phyloP scores from a whole-genome alignment of 2,888 invertebrate species.

The Himalopsyche kuldschensis region DNA sequence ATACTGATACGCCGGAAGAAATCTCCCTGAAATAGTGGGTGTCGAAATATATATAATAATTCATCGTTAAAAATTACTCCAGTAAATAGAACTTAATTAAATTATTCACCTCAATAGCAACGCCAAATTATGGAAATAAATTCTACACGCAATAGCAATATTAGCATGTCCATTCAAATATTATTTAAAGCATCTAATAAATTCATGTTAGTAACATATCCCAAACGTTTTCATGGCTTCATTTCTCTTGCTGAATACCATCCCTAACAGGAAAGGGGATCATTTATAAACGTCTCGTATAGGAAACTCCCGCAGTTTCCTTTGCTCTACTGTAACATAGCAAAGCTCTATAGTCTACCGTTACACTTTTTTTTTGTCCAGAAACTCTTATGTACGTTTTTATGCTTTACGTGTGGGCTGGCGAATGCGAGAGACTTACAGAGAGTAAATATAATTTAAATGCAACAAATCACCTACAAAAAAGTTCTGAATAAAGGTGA shows the following conservation, averaged over 20 bases:
- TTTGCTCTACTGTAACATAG: background rate
- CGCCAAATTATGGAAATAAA: no score
- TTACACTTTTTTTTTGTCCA: background rate
- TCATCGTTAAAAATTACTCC: no score
- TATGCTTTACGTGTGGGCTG: background rate
- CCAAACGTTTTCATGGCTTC: background rate
- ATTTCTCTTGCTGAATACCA: background rate
- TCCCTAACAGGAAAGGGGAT: constrained; percentile 29
- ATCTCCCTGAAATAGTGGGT: no score
- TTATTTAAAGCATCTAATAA: no score
- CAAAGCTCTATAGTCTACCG: background rate
- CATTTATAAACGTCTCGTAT: constrained; percentile 30
- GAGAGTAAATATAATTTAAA: background rate
- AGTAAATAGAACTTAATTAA: no score
- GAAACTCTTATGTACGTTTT: background rate
- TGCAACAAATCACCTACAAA: background rate
- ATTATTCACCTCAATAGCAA: no score
- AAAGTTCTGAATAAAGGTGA: no score
- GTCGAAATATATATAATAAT: no score
- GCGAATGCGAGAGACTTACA: background rate
- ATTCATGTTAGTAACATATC: background rate
- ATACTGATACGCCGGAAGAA: no score
- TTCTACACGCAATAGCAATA: no score
- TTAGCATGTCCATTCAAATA: no score
- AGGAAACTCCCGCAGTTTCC: background rate